Base-by-base conservation (phyloP, 2,797 vertebrate genomes). In the Pempheris klunzingeri region DNA sequence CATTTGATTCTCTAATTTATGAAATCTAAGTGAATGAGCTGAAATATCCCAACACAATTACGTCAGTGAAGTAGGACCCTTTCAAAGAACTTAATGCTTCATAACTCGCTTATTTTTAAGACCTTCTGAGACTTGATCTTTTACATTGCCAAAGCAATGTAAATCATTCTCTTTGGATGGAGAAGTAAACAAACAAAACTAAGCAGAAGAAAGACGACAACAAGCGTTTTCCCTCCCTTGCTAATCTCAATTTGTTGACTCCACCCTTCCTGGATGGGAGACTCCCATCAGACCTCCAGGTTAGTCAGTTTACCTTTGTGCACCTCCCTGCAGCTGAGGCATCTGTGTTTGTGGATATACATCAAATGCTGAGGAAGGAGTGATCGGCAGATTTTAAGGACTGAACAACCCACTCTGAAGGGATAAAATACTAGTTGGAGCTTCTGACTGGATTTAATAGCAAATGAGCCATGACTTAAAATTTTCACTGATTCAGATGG, bases 171-270 rank as follows among this genome's bases (percentile, higher is more conserved):
- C 58, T 34, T 73, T 71, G 26, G n/a, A 55, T 53, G 32, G 47
- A 72, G 39, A 86, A 34, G 80, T 60, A 78, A 83, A 74, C 41
- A 82, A 80, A 71, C 28, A 50, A 36, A 60, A 26, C 11, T 18
- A 18, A 53, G 36, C n/a, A 7, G 30, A 53, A 65, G 5, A 50
- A 52, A 70, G 60, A 57, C 28, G 39, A 39, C 76, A 75, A 52
- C 41, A 22, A 64, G 84, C 89, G 87, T 90, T 84, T 91, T 80
- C 71, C 77, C 71, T 81, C 61, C 58, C 57, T 55, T 38, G 70
- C 82, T 95, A 95, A 95, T 93, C 93, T 94, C 55, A 36, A 75
- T 70, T 22, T 61, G 43, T 67, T 93, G 93, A 92, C 95, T 95
- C 95, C 95, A 84, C 95, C 95, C 90, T 87, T 79, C 81, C 47